These are phyloP conservation scores for Musca domestica DNA, from an alignment of 1,140 invertebrate species.

Conservation along the genomic window DNA sequence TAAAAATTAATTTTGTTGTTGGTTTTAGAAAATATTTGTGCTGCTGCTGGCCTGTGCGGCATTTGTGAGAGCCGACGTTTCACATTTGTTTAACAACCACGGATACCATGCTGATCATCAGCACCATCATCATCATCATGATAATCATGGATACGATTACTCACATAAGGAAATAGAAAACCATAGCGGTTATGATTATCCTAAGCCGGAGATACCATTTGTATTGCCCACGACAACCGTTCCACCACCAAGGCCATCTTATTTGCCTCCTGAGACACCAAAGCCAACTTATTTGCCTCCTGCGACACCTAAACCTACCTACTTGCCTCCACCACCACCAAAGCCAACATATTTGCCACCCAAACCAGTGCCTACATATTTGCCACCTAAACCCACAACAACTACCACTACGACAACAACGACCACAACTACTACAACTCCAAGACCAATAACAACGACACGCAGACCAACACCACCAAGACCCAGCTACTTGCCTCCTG, in stretches of 20 bases:
- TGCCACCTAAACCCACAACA: constrained; percentile 32
- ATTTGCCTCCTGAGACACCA: constrained; percentile 34
- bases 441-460: not conserved
- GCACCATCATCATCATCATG: constrained; percentile 24
- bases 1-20: not conserved
- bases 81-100: constrained; percentile 37
- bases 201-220: constrained; percentile 38
- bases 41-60: constrained; percentile 35
- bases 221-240: constrained; percentile 33
- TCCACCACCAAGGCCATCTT: constrained; percentile 29
- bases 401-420: constrained; percentile 26
- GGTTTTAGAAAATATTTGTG: constrained; percentile 39
- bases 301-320: constrained; percentile 23
- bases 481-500: constrained; percentile 10
- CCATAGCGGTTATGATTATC: constrained; percentile 43
- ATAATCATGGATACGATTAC: constrained; percentile 28
- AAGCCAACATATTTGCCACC: constrained; percentile 12
- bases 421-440: no score
- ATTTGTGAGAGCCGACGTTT: constrained; percentile 44
- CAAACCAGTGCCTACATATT: constrained; percentile 31
- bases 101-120: constrained; percentile 35
- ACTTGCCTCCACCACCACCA: constrained; percentile 16
- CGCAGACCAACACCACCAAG: constrained; percentile 23
- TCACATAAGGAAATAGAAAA: constrained; percentile 31
- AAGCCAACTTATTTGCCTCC: constrained; percentile 23